Percentiles rank a stretch among this genome's conserved stretches.
phyloP scores from a whole-genome alignment of 64 coral and sea anemone species.

The Montipora sp. region DNA sequence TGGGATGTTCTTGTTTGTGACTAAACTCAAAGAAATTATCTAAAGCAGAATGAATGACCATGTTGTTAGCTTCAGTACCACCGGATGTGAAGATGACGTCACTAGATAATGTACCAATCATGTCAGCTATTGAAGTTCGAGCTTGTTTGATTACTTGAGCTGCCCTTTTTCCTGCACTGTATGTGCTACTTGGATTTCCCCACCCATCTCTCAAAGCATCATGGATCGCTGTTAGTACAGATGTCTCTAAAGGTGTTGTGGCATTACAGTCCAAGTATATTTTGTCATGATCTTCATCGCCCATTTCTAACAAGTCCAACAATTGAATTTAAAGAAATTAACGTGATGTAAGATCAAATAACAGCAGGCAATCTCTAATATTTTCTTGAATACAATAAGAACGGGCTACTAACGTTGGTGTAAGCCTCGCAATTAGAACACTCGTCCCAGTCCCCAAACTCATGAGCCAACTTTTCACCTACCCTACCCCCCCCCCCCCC shows the following conservation, averaged over 20 bases:
- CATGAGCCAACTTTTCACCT: neutral
- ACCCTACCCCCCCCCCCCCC: neutral
- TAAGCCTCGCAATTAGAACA: neutral
- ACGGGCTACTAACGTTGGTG: too few species aligned
- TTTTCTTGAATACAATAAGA: neutral
- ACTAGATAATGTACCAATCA: constrained; percentile 68
- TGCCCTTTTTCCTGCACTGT: constrained; percentile 83
- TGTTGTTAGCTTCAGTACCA: constrained; percentile 95
- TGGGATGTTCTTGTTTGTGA: neutral
- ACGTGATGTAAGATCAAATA: neutral
- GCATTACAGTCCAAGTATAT: constrained; percentile 96
- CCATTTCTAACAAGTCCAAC: constrained; percentile 4
- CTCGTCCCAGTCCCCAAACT: constrained; percentile 1
- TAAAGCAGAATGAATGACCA: constrained; percentile 70
- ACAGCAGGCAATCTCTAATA: neutral
- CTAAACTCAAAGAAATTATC: constrained; percentile 72
- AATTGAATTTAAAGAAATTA: neutral
- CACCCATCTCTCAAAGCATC: constrained; percentile 84
- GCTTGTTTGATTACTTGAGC: constrained; percentile 79
- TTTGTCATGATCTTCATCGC: neutral
- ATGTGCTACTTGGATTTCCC: constrained; percentile 98
- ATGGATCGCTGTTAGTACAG: constrained; percentile 87
- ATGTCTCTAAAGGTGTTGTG: constrained; percentile 89
- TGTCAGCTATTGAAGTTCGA: constrained; percentile 63
- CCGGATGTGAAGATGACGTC: constrained; percentile 94